Evolutionary conservation across 2,113 vertebrate species (phyloP).

Genomic region (Poeciliopsis occidentalis): DNA sequence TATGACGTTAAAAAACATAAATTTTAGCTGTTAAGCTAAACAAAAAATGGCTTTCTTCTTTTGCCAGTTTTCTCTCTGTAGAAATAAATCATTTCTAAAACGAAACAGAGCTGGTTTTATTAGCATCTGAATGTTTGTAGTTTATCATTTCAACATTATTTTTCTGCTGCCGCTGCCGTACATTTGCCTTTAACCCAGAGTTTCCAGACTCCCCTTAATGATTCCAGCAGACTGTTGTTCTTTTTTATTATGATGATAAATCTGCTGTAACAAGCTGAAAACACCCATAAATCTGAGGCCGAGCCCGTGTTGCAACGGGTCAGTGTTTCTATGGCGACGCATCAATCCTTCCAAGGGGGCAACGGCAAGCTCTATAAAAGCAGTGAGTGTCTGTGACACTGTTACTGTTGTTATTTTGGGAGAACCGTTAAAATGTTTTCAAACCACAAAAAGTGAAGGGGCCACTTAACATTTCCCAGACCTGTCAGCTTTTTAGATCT

Average conservation of each 20-base stretch:
- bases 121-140: constrained; percentile 32
- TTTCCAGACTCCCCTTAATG: constrained; percentile 77
- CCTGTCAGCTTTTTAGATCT: constrained; percentile 28
- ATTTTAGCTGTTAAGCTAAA: background rate
- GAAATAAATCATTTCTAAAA: constrained; percentile 7
- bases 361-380: constrained; percentile 66
- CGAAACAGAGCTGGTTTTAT: constrained; percentile 11
- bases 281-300: constrained; percentile 79
- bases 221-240: constrained; percentile 84
- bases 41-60: background rate
- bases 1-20: background rate
- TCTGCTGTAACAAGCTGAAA: constrained; percentile 87
- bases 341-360: constrained; percentile 65
- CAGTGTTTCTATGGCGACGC: constrained; percentile 73
- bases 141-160: constrained; percentile 48
- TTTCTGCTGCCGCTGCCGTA: constrained; percentile 27
- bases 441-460: constrained; percentile 60
- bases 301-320: constrained; percentile 76
- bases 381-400: constrained; percentile 66
- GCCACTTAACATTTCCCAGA: constrained; percentile 67
- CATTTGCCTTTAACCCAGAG: constrained; percentile 53
- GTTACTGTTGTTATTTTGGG: constrained; percentile 77
- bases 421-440: constrained; percentile 67
- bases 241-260: constrained; percentile 86
- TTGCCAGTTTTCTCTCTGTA: background rate